These are phyloP conservation scores for Notothenia rossii DNA, from an alignment of 2,113 vertebrate species.

Conservation along the genomic window DNA sequence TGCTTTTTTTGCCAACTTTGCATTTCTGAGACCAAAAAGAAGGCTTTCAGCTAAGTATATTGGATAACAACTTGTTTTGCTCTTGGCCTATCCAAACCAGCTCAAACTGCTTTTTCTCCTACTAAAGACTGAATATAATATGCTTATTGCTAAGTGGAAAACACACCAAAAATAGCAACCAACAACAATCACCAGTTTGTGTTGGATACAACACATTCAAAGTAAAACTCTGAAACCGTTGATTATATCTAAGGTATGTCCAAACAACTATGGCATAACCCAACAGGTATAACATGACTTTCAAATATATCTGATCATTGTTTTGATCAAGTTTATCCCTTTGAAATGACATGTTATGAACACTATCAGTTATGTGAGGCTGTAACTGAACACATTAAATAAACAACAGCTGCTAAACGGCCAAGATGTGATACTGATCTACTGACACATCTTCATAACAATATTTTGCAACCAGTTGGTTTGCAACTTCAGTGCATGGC, in stretches of 20 bases:
- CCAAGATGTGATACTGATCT: background rate
- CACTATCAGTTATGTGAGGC: background rate
- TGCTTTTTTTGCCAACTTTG: background rate
- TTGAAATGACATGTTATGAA: background rate
- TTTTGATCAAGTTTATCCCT: background rate
- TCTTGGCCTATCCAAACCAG: background rate
- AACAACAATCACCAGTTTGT: background rate
- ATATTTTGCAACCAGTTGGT: background rate
- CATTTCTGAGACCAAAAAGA: slow-evolving; percentile 15
- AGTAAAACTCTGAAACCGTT: background rate
- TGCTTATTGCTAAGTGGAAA: background rate
- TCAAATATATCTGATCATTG: background rate
- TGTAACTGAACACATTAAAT: background rate
- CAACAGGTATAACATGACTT: background rate
- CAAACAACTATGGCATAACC: background rate
- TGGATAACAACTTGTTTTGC: background rate
- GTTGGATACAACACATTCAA: background rate
- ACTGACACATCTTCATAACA: too few species aligned
- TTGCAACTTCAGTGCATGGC: background rate
- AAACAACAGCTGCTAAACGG: background rate
- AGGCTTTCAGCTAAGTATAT: background rate
- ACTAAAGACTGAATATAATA: background rate
- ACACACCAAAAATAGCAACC: background rate
- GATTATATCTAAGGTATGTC: background rate
- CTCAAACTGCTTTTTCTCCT: background rate